Conservation (phyloP, 2,113 vertebrate species). For the Turnix velox region DNA sequence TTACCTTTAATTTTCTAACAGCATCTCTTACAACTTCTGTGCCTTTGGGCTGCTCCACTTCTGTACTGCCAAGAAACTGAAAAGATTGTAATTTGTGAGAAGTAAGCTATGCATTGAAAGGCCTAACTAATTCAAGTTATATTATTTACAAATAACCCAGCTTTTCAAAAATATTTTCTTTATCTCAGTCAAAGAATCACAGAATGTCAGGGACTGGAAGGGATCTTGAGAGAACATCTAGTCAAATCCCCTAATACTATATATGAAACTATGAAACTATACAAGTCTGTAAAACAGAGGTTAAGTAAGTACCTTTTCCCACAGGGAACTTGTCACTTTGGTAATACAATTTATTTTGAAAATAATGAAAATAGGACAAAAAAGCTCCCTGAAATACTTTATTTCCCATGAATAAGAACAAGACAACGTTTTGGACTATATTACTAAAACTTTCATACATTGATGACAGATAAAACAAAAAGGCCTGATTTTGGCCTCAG, state of each 20-base stretch:
- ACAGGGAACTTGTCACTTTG: neutral
- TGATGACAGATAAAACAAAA: neutral
- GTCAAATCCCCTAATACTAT: too few species aligned
- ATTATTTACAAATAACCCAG: neutral
- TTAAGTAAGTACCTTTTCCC: neutral
- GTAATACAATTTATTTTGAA: neutral
- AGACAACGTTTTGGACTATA: neutral
- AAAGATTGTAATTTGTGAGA: slow-evolving; percentile 49
- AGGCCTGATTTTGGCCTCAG: neutral
- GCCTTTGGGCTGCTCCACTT: slow-evolving; percentile 97
- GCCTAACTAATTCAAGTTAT: neutral
- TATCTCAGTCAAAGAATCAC: too few species aligned
- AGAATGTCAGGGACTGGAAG: too few species aligned
- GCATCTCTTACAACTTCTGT: slow-evolving; percentile 96
- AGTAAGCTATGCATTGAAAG: neutral
- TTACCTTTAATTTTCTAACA: slow-evolving; percentile 96
- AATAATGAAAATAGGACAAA: neutral
- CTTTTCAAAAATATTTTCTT: neutral
- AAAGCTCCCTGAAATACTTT: neutral
- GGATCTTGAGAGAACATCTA: too few species aligned
- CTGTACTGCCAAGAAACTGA: slow-evolving; percentile 95
- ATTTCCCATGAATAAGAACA: neutral
- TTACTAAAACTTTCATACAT: neutral
- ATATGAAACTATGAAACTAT: too few species aligned
- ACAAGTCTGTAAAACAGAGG: neutral